Evolutionary conservation across 2,888 invertebrate species (phyloP).

Genomic region (Vandiemenella viatica): DNA sequence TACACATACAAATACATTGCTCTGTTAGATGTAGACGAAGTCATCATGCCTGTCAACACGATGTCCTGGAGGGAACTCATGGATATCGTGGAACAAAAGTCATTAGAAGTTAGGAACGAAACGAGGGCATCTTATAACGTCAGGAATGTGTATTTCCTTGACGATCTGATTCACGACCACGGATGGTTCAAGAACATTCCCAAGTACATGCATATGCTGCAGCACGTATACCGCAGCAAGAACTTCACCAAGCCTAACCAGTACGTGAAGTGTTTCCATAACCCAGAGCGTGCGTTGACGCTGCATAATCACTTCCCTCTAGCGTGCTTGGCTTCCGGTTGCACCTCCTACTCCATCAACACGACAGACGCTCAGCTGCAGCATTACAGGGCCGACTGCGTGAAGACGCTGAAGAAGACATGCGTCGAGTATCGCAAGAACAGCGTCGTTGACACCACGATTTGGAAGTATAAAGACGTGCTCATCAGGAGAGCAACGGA

Average conservation of each 20-base stretch:
- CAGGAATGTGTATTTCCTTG: slow-evolving; percentile 83
- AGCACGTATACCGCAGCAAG: slow-evolving; percentile 76
- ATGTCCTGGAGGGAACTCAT: slow-evolving; percentile 63
- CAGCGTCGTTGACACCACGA: slow-evolving; percentile 67
- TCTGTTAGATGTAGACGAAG: slow-evolving; percentile 86
- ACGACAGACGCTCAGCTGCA: slow-evolving; percentile 75
- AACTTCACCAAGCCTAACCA: slow-evolving; percentile 88
- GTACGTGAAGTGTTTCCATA: slow-evolving; percentile 88
- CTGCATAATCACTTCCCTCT: slow-evolving; percentile 87
- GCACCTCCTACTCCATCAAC: slow-evolving; percentile 72
- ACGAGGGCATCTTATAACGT: slow-evolving; percentile 72
- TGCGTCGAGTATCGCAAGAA: slow-evolving; percentile 71
- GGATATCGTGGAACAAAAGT: slow-evolving; percentile 51
- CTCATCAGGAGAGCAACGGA: slow-evolving; percentile 52
- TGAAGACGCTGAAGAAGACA: slow-evolving; percentile 66
- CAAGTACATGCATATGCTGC: slow-evolving; percentile 83
- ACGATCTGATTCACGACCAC: slow-evolving; percentile 67
- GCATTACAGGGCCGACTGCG: slow-evolving; percentile 88
- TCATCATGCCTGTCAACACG: slow-evolving; percentile 74
- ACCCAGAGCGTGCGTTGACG: slow-evolving; percentile 74
- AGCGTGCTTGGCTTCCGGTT: slow-evolving; percentile 56
- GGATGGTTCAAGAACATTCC: slow-evolving; percentile 68
- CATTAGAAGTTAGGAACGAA: slow-evolving; percentile 48
- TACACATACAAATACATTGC: slow-evolving; percentile 80
- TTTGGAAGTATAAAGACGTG: slow-evolving; percentile 75